Conservation (phyloP, 2,888 invertebrate genomes). For the Ochlodes sylvanus region DNA sequence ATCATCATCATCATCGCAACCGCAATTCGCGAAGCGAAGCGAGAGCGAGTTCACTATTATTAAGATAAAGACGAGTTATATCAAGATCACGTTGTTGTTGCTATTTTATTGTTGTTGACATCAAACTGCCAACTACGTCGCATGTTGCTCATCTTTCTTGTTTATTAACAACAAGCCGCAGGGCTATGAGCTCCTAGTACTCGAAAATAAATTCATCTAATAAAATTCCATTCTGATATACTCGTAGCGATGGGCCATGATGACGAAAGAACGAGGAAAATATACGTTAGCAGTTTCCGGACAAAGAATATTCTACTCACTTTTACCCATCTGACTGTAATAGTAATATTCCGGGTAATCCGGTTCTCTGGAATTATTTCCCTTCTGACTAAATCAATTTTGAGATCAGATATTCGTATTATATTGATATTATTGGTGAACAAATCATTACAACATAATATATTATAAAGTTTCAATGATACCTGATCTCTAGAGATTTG, state of each 20-base stretch:
- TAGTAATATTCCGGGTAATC: constrained; percentile 3
- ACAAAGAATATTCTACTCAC: background rate
- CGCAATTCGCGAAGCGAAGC: no score
- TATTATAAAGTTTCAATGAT: no score
- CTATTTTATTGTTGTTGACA: no score
- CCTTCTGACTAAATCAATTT: constrained; percentile 1
- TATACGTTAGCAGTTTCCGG: constrained; percentile 6
- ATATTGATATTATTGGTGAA: background rate
- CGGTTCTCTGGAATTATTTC: constrained; percentile 1
- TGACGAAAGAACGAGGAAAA: background rate
- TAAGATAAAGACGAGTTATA: background rate
- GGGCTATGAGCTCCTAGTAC: no score
- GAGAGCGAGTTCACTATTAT: background rate
- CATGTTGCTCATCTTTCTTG: no score
- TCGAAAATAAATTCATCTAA: no score
- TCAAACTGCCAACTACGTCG: no score
- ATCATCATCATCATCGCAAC: no score
- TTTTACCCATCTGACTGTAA: constrained; percentile 1
- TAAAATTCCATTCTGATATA: background rate
- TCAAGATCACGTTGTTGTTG: no score
- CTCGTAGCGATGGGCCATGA: background rate
- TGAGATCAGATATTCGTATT: background rate
- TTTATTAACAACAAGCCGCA: no score
- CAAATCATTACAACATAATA: background rate
- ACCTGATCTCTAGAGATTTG: background rate